Evolutionary conservation across 2,888 invertebrate species (phyloP).

Genomic region (Phyto melanocephala): DNA sequence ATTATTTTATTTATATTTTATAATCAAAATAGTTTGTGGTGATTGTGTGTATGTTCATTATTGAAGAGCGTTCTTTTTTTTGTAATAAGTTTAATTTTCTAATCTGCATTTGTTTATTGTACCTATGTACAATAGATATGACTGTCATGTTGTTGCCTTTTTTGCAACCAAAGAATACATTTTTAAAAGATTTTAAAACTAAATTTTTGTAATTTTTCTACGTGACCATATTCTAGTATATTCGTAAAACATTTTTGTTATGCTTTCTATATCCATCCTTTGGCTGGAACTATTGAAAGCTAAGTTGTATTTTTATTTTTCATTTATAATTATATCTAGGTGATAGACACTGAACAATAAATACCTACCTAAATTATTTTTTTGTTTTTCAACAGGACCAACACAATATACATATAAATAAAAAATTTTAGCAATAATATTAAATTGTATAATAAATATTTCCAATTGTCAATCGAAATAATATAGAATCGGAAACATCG

Average conservation of each 20-base stretch:
- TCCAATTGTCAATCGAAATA: slow-evolving; percentile 24
- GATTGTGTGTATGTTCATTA: background rate
- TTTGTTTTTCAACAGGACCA: slow-evolving; percentile 32
- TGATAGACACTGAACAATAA: background rate
- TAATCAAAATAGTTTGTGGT: slow-evolving; percentile 1
- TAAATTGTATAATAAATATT: background rate
- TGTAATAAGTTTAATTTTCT: slow-evolving; percentile 31
- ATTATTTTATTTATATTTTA: slow-evolving; percentile 1
- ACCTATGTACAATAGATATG: no score
- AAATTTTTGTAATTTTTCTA: no score
- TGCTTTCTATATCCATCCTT: no score
- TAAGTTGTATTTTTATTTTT: no score
- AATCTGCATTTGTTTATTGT: no score
- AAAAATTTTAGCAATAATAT: slow-evolving; percentile 1
- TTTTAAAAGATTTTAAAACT: no score
- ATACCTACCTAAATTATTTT: background rate
- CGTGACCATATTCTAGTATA: no score
- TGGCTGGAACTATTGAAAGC: no score
- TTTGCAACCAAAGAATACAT: no score
- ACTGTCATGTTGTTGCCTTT: no score
- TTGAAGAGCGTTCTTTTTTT: slow-evolving; percentile 36
- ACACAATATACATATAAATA: background rate
- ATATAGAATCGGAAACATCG: background rate
- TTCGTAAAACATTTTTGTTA: no score
- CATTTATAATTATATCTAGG: no score